Percentiles rank a stretch among this genome's conserved stretches.
Evolutionary conservation across 2,797 vertebrate genomes (phyloP).

Genomic region (Chiloscyllium punctatum): DNA sequence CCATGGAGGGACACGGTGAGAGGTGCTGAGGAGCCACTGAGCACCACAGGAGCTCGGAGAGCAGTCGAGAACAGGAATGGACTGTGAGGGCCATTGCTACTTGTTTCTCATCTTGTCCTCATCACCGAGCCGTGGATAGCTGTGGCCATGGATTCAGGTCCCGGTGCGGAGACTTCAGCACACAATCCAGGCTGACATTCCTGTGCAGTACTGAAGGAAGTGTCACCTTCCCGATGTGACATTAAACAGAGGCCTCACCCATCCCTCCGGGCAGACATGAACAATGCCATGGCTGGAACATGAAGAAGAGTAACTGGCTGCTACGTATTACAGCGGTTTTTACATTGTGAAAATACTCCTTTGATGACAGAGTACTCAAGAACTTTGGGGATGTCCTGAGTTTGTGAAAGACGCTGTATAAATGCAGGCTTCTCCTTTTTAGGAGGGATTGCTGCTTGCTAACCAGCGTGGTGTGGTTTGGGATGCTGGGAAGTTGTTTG

Average conservation of each 20-base stretch:
- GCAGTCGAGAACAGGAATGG: background rate
- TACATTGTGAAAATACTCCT: background rate
- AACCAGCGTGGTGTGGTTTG: background rate
- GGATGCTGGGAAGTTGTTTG: background rate
- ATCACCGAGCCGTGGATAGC: background rate
- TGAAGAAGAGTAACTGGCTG: background rate
- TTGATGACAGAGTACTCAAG: background rate
- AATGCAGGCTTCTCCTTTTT: background rate
- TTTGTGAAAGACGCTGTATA: background rate
- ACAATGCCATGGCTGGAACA: background rate
- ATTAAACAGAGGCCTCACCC: background rate
- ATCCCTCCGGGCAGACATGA: background rate
- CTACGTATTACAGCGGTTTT: background rate
- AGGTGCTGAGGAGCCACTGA: too few relatives aligned
- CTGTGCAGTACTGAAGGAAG: background rate
- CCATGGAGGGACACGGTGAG: too few relatives aligned
- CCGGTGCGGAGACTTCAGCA: background rate
- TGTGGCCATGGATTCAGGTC: background rate
- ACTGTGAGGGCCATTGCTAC: background rate
- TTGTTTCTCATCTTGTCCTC: background rate
- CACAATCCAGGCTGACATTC: background rate
- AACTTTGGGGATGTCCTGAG: background rate
- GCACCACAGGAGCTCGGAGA: too few relatives aligned
- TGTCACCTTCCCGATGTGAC: background rate
- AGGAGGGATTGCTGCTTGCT: background rate